A percentile compares a stretch with the other conserved stretches of the same genome.
phyloP scores from a whole-genome alignment of 2,113 vertebrate species.

The Actenoides hombroni region DNA sequence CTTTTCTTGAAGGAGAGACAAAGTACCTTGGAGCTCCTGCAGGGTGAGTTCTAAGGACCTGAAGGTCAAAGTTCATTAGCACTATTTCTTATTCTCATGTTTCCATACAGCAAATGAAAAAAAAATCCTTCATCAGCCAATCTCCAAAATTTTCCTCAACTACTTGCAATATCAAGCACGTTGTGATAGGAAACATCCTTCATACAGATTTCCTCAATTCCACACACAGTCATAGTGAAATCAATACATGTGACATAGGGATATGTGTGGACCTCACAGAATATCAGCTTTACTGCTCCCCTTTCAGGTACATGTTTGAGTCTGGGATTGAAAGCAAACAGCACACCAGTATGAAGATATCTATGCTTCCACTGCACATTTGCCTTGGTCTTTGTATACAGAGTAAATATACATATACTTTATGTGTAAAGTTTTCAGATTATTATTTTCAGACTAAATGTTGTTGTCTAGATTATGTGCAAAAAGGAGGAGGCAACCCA shows the following conservation, averaged over 20 bases:
- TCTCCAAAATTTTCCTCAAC: too few species aligned
- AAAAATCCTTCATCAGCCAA: too few species aligned
- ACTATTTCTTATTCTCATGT: not conserved
- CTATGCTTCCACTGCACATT: not conserved
- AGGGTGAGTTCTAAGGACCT: not conserved
- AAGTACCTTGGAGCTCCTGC: not conserved
- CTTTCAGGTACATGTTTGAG: not conserved
- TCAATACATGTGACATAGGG: not conserved
- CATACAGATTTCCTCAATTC: not conserved
- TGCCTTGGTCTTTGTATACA: not conserved
- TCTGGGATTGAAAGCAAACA: not conserved
- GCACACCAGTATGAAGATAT: not conserved
- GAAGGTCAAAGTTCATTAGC: not conserved
- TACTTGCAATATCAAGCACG: too few species aligned
- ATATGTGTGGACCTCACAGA: not conserved
- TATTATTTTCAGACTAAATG: not conserved
- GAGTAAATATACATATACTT: not conserved
- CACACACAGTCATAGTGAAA: not conserved
- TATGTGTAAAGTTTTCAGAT: not conserved
- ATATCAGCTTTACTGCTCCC: not conserved
- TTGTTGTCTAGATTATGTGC: not conserved
- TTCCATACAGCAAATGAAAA: not conserved
- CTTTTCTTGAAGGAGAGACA: not conserved
- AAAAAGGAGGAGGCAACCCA: not conserved
- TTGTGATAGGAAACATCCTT: not conserved